Evolutionary conservation across 2,113 vertebrate species (phyloP), one percentile per base, ranked within the genome.

Genomic region (Spilogale gracilis): DNA sequence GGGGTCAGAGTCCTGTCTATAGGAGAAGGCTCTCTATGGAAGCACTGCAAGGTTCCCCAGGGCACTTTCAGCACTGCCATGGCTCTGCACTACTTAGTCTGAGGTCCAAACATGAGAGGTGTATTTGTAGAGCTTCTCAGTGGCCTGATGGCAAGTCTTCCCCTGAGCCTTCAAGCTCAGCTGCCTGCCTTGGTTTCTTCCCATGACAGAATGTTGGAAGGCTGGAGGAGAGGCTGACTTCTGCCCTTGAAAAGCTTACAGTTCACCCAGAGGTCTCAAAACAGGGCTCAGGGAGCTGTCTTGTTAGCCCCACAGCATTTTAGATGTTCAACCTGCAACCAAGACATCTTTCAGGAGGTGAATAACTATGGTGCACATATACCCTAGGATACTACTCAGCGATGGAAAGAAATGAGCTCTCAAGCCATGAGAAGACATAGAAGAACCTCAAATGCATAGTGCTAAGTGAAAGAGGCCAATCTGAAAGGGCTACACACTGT

Each of bases 171-270:
- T 58, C 3, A 5, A 86, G 65, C 13, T 63, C 52, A 69, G 73
- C 43, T 83, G 32, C 81, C 56, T 86, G 90, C 50, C 43, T 94
- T n/a, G 27, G 89, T 96, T 84, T 65, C 38, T 38, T 67, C 12
- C 23, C 50, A 4, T 25, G 48, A 78, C 69, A 89, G 48, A 78
- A 13, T 52, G 43, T 95, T 23, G 21, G 45, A 54, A 89, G n/a
- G 61, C 9, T 73, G 79, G 7, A 43, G 90, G 52, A 21, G 7
- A 21, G 82, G 38, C 9, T 27, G 50, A 10, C 9, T 7, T 18
- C 13, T 3, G 16, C 10, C 45, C 50, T 87, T 21, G 11, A 56
- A 94, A 87, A 94, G 5, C 82, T 65, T 50, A 25, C 27, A 81
- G 38, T 91, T 87, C 74, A 74, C 32, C 43, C 52, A 90, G 63